Base-by-base conservation (phyloP, 2,797 vertebrate species). In the Lagocephalus sceleratus region DNA sequence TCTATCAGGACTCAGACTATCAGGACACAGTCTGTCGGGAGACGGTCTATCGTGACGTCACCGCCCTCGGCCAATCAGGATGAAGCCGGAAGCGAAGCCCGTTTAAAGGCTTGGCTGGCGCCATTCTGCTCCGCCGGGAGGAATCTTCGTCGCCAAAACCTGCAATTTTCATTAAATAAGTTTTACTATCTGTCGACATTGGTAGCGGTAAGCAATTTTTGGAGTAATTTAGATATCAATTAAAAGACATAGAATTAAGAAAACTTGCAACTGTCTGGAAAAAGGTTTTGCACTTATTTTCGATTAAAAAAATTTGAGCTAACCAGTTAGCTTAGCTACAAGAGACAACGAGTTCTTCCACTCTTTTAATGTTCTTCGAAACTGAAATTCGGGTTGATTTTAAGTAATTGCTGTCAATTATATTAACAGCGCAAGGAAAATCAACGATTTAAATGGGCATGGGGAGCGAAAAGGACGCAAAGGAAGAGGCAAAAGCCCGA, bases 381-480 rank as follows among this genome's bases (percentile, higher is more conserved):
- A 4, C 7, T 25, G 23, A 4, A 5, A 2, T 14, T 5, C 32
- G 32, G 4, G 32, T 10, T 35, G 14, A 14, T 35, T 11, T 14
- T 35, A 12, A 2, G 12, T 14, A 12, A 35, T 35, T 35, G 8
- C 7, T 25, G 23, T 25, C 23, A 4, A 5, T 5, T 25, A 7
- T 25, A 7, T 25, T 25, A 4, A 7, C 23, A 25, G 7, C 23
- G 7, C 23, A 25, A 7, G 23, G 4, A 25, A 25, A 35, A 14
- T 14, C 14, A 10, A 35, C 12, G 32, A 35, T 35, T 35, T 12
- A 12, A 12, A 35, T 35, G 32, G 57, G 43, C 12, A 91, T 90
- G 90, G 77, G 72, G 26, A 51, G 73, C 54, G 77, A 83, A 12
- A 84, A 81, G 51, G 68, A 20, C 2, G 68, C 68, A 63, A 71